phyloP scores from a whole-genome alignment of 2,797 vertebrate genomes.

The Oreochromis mossambicus region DNA sequence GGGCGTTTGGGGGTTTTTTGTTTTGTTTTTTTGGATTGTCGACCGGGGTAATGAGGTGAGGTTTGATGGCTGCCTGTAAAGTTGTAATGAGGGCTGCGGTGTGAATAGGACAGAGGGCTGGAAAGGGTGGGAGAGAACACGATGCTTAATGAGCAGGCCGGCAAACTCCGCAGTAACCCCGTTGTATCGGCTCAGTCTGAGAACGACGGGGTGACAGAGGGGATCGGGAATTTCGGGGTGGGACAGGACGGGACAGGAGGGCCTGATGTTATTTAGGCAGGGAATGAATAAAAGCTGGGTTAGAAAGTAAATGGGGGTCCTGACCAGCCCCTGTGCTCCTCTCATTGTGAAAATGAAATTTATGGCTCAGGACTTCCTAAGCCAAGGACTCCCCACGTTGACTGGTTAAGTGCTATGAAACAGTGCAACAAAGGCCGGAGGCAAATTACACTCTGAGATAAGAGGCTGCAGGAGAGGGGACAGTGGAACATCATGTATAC shows the following conservation, averaged over 20 bases:
- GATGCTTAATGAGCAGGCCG: conserved; percentile 69
- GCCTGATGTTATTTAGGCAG: conserved; percentile 66
- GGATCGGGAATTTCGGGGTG: conserved; percentile 61
- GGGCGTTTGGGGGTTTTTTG: accelerated
- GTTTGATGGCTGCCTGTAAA: conserved; percentile 69
- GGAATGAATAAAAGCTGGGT: conserved; percentile 72
- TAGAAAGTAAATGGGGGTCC: conserved; percentile 73
- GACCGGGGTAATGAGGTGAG: conserved; percentile 60
- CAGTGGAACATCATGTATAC: conserved; percentile 32
- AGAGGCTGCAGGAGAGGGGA: conserved; percentile 62
- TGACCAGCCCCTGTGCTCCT: conserved; percentile 68
- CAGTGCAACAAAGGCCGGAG: conserved; percentile 42
- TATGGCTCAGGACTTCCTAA: conserved; percentile 81
- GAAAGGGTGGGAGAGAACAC: conserved; percentile 66
- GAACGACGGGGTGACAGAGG: conserved; percentile 53
- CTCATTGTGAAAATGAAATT: conserved; percentile 77
- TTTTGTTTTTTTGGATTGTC: not conserved
- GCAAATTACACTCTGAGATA: conserved; percentile 68
- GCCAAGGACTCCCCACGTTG: conserved; percentile 82
- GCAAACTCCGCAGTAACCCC: conserved; percentile 59
- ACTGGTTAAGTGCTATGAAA: conserved; percentile 66
- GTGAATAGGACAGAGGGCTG: conserved; percentile 61
- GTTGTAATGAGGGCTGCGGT: conserved; percentile 52
- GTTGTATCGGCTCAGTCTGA: conserved; percentile 51
- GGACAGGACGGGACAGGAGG: conserved; percentile 64